Evolutionary conservation across 1,140 invertebrate genomes (phyloP), one percentile per base, ranked within the genome.

Genomic region (Ips nitidus): DNA sequence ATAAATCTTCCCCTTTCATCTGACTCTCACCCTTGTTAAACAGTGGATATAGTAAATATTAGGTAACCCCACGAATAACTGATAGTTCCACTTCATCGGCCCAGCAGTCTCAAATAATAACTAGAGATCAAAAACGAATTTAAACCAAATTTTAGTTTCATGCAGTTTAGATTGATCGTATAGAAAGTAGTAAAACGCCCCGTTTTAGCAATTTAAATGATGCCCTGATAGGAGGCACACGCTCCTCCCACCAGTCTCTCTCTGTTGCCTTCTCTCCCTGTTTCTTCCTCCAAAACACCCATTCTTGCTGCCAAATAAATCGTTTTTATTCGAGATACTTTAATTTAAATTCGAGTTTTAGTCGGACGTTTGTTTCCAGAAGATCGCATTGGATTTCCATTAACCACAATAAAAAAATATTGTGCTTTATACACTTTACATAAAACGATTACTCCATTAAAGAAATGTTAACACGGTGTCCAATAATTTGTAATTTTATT

Each of bases 171-270:
- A 78, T 76, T 77, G 76, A 79, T 78, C 77, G 75, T 73, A 78
- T 77, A 76, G 77, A 79, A 78, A 80, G 73, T 22, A 22, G 22
- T 79, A 80, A 80, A 80, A 79, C 78, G 78, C 78, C 78, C 78
- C 77, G 77, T 79, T 79, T 79, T 78, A 78, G 78, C 76, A 78
- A 80, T 80, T 80, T 80, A 80, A 80, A 79, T 79, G 76, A 80
- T 78, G 71, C 66, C 52, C 45, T 67, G 67, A 69, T 69, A 69
- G 53, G 64, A 56, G 55, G 53, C 2, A 71, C 63, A 70, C 50
- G 68, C 75, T 74, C 73, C 73, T 71, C 71, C 74, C 72, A 57
- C 62, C 59, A 56, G 36, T 4, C 7, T 22, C 68, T 59, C 50
- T 63, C 69, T 69, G 73, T 73, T 74, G 55, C 73, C 70, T 65